Base-by-base conservation (phyloP, 2,797 vertebrate genomes). In the Periophthalmus magnuspinnatus region DNA sequence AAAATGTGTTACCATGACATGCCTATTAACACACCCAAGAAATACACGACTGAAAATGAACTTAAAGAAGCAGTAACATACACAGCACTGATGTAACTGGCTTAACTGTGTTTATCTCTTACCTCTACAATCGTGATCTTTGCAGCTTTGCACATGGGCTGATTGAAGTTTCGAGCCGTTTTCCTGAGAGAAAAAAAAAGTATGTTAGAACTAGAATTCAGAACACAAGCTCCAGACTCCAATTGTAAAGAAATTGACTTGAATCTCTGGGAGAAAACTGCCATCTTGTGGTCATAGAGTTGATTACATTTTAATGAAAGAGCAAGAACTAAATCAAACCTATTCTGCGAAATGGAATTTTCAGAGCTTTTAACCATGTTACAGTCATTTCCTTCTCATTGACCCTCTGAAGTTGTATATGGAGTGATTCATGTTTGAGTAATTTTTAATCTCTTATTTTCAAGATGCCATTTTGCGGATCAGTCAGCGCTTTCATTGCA, bases 131-230 rank as follows among this genome's bases (percentile, higher is more conserved):
- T 92, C 14, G 97, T 98, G 79, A 91, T 94, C 82, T 91, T 93
- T 32, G 97, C 96, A 84, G 98, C 97, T 90, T 99, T 99, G 87
- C 97, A 99, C 97, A 99, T 99, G 0, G 98, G 96, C 71, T 97
- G 94, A 85, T 99, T 99, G 88, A 99, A 99, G 88, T 99, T 99
- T 80, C 96, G 94, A 47, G 98, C 97, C 0, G 95, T 99, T 93
- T 97, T 99, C 81, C 97, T 99, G 50, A 11, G 14, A 79, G 14
- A 54, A n/a, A 67, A 50, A 5, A 47, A 5, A 72, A 6, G 5
- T 1, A 54, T 6, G 5, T 22, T 33, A 6, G 2, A 9, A 47
- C 59, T 13, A 21, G 57, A 19, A 59, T 33, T 19, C 32, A 33
- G 16, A 62, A 3, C 17, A 34, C 38, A 36, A 45, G 41, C 13